Conservation (phyloP, 2,888 invertebrate genomes). For the Tigriopus californicus region DNA sequence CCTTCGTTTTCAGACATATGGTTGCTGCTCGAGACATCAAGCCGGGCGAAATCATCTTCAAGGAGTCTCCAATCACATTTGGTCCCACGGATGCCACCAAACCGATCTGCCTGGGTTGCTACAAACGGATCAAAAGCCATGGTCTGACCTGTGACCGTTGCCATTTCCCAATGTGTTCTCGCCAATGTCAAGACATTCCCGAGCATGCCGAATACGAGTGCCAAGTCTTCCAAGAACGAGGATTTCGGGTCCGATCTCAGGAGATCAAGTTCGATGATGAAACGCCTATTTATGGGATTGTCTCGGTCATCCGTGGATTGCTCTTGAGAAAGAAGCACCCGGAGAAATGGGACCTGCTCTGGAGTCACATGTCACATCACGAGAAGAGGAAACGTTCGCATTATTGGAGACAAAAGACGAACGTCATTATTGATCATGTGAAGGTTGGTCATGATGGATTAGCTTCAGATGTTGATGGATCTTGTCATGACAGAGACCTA, state of each 20-base stretch:
- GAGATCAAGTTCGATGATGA: neutral
- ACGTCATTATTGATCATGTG: neutral
- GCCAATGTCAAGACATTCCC: neutral
- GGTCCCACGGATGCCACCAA: neutral
- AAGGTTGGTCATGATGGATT: neutral
- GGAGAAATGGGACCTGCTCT: neutral
- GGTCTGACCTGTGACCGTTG: neutral
- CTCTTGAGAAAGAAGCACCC: neutral
- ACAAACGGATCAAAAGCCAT: neutral
- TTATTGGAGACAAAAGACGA: neutral
- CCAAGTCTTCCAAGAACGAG: neutral
- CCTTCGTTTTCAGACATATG: neutral
- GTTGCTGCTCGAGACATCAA: slow-evolving; percentile 10
- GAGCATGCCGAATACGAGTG: slow-evolving; percentile 5
- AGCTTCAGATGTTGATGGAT: neutral
- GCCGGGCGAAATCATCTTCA: slow-evolving; percentile 4
- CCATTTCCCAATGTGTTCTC: neutral
- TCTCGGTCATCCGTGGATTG: slow-evolving; percentile 2
- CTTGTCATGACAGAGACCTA: neutral
- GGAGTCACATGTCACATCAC: slow-evolving; percentile 13
- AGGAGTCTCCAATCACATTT: slow-evolving; percentile 1
- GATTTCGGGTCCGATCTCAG: neutral
- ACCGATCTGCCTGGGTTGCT: slow-evolving; percentile 7
- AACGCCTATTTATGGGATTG: neutral
- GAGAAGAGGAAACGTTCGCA: neutral